phyloP scores from a whole-genome alignment of 2,113 vertebrate species.

The Macroglossus sobrinus region DNA sequence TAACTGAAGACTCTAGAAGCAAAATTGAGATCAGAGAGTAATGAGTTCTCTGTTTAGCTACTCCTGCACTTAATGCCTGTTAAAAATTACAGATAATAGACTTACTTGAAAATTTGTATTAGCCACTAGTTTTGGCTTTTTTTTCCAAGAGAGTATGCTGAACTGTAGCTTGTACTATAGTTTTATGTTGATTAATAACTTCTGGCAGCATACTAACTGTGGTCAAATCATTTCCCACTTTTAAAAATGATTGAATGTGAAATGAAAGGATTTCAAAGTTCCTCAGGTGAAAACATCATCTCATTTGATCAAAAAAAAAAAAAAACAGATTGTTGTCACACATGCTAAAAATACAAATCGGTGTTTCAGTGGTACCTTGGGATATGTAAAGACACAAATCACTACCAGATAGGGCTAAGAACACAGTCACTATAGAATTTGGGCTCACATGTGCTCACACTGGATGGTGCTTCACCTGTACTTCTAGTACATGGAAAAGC shows the following conservation, averaged over 20 bases:
- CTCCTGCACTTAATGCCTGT: background rate
- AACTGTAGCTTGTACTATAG: background rate
- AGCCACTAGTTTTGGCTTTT: background rate
- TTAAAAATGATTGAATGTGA: background rate
- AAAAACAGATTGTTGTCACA: background rate
- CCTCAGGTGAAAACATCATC: background rate
- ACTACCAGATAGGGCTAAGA: background rate
- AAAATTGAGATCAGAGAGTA: background rate
- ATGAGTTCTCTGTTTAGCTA: background rate
- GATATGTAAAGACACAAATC: background rate
- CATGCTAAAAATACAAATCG: background rate
- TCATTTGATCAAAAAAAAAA: background rate
- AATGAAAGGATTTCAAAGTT: background rate
- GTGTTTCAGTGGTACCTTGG: background rate
- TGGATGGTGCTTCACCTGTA: background rate
- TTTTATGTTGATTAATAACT: background rate
- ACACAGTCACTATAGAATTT: background rate
- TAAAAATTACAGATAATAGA: background rate
- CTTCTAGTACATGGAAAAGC: rapidly evolving
- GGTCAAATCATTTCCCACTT: background rate
- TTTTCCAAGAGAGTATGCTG: background rate
- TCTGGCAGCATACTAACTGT: background rate
- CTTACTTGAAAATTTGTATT: background rate
- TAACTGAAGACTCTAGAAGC: background rate
- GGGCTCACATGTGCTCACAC: background rate